These are phyloP conservation scores for Rhinichthys osculus DNA, from an alignment of 2,797 vertebrate genomes.

Conservation along the genomic window DNA sequence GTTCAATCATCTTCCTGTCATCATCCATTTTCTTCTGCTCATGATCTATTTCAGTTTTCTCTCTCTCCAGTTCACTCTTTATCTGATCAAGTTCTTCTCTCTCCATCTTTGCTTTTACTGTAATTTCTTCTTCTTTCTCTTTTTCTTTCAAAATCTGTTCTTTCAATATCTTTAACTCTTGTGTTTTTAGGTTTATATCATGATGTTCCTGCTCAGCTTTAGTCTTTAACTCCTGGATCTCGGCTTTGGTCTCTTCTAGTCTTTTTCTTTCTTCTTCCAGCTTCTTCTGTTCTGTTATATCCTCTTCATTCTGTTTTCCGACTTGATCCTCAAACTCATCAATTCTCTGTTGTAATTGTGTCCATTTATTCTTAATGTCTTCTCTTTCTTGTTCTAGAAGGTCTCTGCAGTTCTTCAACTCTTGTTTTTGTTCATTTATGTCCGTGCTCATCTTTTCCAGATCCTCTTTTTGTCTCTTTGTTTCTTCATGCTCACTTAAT, in stretches of 20 bases:
- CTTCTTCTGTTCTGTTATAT: background rate
- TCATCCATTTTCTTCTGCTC: background rate
- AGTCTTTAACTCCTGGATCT: background rate
- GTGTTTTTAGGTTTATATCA: background rate
- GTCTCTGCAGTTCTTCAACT: accelerated
- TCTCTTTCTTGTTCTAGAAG: constrained; percentile 18
- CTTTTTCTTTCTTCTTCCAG: background rate
- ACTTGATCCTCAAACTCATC: background rate
- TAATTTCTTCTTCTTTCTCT: background rate
- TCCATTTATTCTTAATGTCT: background rate
- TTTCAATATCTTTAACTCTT: background rate
- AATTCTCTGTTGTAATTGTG: background rate
- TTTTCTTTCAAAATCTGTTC: background rate
- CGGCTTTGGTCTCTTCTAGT: background rate
- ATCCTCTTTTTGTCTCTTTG: background rate
- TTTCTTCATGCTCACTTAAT: background rate
- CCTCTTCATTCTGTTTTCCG: background rate
- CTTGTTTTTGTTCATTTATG: background rate
- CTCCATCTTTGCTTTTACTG: constrained; percentile 1
- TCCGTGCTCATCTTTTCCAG: background rate
- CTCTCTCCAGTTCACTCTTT: background rate
- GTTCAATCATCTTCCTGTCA: background rate
- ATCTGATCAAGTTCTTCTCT: background rate
- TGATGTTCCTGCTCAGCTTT: background rate
- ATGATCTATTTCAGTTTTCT: constrained; percentile 19